Conservation (phyloP, 2,888 invertebrate genomes). For the Ephialtes manifestator region DNA sequence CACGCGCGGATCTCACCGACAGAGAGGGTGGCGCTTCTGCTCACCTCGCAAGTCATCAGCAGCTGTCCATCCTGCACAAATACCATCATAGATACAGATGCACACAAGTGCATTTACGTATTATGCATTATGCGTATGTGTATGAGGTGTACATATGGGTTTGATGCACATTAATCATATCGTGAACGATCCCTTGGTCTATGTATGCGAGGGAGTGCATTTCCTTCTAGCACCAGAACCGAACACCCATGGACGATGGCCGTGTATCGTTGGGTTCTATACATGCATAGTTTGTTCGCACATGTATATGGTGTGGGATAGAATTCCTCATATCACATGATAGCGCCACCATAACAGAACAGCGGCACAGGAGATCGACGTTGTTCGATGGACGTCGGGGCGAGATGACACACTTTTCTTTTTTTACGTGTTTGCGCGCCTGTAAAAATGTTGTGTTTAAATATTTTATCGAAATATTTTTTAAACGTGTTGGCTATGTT, state of each 20-base stretch:
- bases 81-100: constrained; percentile 70
- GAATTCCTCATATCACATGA: constrained; percentile 3
- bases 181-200: constrained; percentile 68
- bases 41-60: constrained; percentile 77
- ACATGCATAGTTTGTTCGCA: background rate
- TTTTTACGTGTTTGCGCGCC: no score
- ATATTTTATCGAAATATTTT: no score
- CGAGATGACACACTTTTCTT: background rate
- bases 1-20: background rate
- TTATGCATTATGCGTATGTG: background rate
- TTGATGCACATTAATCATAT: constrained; percentile 80
- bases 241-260: background rate
- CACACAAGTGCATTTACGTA: background rate
- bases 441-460: no score
- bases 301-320: background rate
- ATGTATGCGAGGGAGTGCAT: background rate
- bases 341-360: background rate
- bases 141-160: background rate
- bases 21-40: constrained; percentile 44
- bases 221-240: background rate
- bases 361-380: background rate
- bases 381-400: background rate
- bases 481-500: no score
- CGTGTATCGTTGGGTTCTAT: background rate
- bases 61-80: constrained; percentile 79